These are phyloP conservation scores for Pelobates fuscus DNA, from an alignment of 2,113 vertebrate genomes.

Conservation along the genomic window DNA sequence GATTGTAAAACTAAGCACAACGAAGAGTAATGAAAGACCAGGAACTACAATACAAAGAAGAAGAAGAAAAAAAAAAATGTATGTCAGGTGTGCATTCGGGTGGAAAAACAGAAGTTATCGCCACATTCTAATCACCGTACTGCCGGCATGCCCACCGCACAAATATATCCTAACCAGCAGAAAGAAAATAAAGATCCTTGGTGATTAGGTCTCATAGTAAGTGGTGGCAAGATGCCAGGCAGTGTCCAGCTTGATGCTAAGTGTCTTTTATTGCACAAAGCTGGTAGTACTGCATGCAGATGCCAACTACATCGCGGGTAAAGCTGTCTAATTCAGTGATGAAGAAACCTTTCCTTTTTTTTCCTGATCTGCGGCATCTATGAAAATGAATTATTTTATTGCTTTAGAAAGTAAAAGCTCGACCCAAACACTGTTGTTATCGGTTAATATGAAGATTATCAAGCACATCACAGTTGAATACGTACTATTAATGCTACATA, in stretches of 20 bases:
- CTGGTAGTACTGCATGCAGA: slow-evolving; percentile 60
- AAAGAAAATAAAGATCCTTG: slow-evolving; percentile 65
- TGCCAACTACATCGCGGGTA: slow-evolving; percentile 53
- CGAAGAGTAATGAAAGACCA: not conserved
- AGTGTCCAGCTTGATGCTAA: slow-evolving; percentile 74
- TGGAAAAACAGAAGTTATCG: slow-evolving; percentile 11
- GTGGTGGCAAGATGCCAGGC: slow-evolving; percentile 75
- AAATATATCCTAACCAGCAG: slow-evolving; percentile 63
- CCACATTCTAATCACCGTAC: slow-evolving; percentile 38
- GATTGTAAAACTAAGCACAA: not conserved
- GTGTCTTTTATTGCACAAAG: slow-evolving; percentile 71
- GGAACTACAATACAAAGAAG: not conserved
- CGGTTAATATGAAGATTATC: slow-evolving; percentile 5
- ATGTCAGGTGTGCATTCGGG: slow-evolving; percentile 25
- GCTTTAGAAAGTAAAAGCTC: slow-evolving; percentile 15
- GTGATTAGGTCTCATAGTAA: slow-evolving; percentile 64
- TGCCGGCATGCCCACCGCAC: slow-evolving; percentile 55
- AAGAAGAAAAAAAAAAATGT: not conserved
- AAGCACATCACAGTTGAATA: slow-evolving; percentile 5
- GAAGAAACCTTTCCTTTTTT: slow-evolving; percentile 22
- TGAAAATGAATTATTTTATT: not conserved
- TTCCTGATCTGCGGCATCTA: not conserved
- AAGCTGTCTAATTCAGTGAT: slow-evolving; percentile 43
- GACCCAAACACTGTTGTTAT: not conserved
- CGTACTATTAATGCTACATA: not conserved